Percentiles rank a stretch among this genome's conserved stretches.
Evolutionary conservation across 2,888 invertebrate species (phyloP).

Genomic region (Platypus cylindrus): DNA sequence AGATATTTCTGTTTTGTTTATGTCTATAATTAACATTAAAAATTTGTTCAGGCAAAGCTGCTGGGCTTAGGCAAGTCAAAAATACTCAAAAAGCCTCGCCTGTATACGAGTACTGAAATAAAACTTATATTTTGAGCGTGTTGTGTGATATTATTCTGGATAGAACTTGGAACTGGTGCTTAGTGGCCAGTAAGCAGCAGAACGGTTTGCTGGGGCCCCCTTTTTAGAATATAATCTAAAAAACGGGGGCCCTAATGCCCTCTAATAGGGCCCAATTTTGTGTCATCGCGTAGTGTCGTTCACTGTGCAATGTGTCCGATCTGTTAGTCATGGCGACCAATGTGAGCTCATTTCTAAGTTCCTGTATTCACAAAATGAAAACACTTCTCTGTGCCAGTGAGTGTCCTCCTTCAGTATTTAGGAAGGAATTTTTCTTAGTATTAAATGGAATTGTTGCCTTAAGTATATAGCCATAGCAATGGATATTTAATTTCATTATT

Average conservation of each 20-base stretch:
- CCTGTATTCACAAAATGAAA: too few species aligned
- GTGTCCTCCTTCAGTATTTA: too few species aligned
- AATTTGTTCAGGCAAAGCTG: conserved; percentile 36
- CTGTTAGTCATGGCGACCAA: too few species aligned
- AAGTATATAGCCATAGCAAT: too few species aligned
- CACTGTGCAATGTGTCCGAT: too few species aligned
- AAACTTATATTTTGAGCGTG: conserved; percentile 40
- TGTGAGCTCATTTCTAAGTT: too few species aligned
- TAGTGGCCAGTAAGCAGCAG: conserved; percentile 24
- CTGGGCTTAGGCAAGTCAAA: conserved; percentile 37
- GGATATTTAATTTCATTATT: too few species aligned
- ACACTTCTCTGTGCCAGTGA: too few species aligned
- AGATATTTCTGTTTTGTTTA: conserved; percentile 40
- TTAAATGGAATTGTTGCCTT: too few species aligned
- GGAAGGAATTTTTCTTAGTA: too few species aligned
- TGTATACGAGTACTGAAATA: conserved; percentile 38
- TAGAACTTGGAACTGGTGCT: conserved; percentile 29
- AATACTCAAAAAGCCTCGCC: conserved; percentile 40
- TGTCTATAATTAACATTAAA: conserved; percentile 42
- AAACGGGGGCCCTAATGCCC: conserved; percentile 9
- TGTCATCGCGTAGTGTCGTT: too few species aligned
- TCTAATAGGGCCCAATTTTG: too few species aligned
- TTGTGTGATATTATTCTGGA: conserved; percentile 36
- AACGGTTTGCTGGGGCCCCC: conserved; percentile 15
- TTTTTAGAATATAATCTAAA: conserved; percentile 5